These are phyloP conservation scores for Drosophila parvula DNA, from an alignment of 1,140 invertebrate genomes.

Conservation along the genomic window DNA sequence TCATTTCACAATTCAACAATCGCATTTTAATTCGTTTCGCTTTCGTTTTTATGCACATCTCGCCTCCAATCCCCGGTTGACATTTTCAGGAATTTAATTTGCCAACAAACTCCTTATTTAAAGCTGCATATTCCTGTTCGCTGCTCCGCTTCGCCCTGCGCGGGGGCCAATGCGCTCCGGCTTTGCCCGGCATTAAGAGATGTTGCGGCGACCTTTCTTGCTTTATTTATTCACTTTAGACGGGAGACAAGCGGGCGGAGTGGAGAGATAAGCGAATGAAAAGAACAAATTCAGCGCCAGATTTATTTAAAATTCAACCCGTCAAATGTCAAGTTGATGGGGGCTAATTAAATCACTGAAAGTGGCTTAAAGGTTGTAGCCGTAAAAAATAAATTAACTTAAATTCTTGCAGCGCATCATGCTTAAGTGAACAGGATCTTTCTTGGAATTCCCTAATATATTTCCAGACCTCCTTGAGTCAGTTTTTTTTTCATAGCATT, in stretches of 20 bases:
- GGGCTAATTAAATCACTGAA: slow-evolving; percentile 55
- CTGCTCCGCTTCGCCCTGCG: not conserved
- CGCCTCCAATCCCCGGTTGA: slow-evolving; percentile 9
- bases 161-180: not conserved
- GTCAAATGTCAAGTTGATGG: slow-evolving; percentile 55
- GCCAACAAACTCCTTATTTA: slow-evolving; percentile 11
- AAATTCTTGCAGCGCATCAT: not conserved
- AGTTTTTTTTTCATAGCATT: not conserved
- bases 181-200: slow-evolving; percentile 26
- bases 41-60: slow-evolving; percentile 24
- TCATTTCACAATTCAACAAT: slow-evolving; percentile 21
- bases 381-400: not conserved
- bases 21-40: slow-evolving; percentile 56
- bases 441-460: not conserved
- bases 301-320: slow-evolving; percentile 58
- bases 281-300: slow-evolving; percentile 16
- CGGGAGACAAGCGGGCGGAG: slow-evolving; percentile 1
- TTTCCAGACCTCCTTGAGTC: not conserved
- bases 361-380: slow-evolving; percentile 24
- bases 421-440: not conserved
- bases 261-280: slow-evolving; percentile 27
- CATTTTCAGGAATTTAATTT: slow-evolving; percentile 53
- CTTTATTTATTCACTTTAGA: slow-evolving; percentile 40
- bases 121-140: slow-evolving; percentile 38
- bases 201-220: slow-evolving; percentile 24